These are phyloP conservation scores for Diplosoma virens DNA, from an alignment of 23 tunicate genomes.

Conservation along the genomic window DNA sequence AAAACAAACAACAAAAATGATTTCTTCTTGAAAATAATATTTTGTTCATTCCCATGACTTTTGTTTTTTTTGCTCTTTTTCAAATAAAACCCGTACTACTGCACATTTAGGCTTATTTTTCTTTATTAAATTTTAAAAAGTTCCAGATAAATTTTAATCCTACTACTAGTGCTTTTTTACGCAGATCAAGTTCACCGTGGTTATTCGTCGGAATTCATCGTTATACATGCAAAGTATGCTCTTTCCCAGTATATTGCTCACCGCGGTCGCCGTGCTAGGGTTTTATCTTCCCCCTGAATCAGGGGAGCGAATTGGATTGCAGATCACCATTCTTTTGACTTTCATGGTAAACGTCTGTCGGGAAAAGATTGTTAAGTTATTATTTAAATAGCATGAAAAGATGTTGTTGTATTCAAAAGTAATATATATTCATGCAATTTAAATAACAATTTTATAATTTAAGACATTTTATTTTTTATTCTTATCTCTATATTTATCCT, in stretches of 20 bases:
- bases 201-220: conserved; percentile 66
- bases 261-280: conserved; percentile 78
- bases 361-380: no score
- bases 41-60: no score
- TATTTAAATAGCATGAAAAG: neutral
- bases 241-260: conserved; percentile 82
- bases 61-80: no score
- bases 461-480: neutral
- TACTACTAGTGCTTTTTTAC: neutral
- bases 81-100: no score
- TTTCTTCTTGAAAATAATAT: no score
- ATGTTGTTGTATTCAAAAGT: neutral
- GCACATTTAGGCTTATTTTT: no score
- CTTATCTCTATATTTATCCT: no score
- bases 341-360: conserved; percentile 69
- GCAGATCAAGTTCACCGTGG: conserved; percentile 43
- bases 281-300: conserved; percentile 88
- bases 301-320: conserved; percentile 82
- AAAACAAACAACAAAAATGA: no score
- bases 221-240: conserved; percentile 92
- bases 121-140: neutral
- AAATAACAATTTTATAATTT: neutral
- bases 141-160: neutral
- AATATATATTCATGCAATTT: neutral
- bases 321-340: conserved; percentile 65